Percentiles rank a stretch among this genome's conserved stretches.
Evolutionary conservation across 1,140 invertebrate genomes (phyloP).

Genomic region (Calephelis virginiensis): DNA sequence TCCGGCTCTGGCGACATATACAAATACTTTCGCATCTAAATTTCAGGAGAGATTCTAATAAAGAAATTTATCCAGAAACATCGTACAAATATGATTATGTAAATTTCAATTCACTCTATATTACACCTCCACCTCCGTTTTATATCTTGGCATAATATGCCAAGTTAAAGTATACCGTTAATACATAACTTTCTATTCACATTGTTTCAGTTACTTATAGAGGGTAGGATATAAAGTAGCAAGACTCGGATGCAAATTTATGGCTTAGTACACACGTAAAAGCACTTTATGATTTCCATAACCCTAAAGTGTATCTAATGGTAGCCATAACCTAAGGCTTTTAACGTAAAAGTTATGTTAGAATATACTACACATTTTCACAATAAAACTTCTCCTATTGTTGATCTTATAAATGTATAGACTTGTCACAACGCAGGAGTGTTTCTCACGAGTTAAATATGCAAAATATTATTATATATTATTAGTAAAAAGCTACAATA

Average conservation of each 20-base stretch:
- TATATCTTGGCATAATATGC: too few relatives aligned
- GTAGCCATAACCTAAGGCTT: constrained; percentile 12
- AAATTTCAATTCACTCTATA: too few relatives aligned
- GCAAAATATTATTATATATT: too few relatives aligned
- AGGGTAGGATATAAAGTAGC: constrained; percentile 7
- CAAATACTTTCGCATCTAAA: too few relatives aligned
- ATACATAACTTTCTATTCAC: constrained; percentile 2
- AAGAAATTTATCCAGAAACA: too few relatives aligned
- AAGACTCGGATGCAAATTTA: constrained; percentile 11
- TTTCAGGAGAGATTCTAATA: too few relatives aligned
- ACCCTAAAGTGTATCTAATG: constrained; percentile 16
- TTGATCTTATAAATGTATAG: constrained; percentile 6
- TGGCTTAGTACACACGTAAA: constrained; percentile 12
- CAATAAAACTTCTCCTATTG: constrained; percentile 13
- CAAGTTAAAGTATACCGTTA: not conserved
- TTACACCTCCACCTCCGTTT: too few relatives aligned
- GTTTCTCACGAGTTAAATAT: too few relatives aligned
- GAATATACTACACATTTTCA: constrained; percentile 10
- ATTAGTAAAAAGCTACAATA: too few relatives aligned
- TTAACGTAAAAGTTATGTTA: constrained; percentile 13
- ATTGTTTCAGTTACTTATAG: constrained; percentile 12
- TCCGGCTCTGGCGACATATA: too few relatives aligned
- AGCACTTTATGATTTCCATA: constrained; percentile 15
- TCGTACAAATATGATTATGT: too few relatives aligned
- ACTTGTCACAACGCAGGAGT: too few relatives aligned